Evolutionary conservation across 2,888 invertebrate genomes (phyloP), one percentile per base, ranked within the genome.

Genomic region (Drosophila cyrtoloma): DNA sequence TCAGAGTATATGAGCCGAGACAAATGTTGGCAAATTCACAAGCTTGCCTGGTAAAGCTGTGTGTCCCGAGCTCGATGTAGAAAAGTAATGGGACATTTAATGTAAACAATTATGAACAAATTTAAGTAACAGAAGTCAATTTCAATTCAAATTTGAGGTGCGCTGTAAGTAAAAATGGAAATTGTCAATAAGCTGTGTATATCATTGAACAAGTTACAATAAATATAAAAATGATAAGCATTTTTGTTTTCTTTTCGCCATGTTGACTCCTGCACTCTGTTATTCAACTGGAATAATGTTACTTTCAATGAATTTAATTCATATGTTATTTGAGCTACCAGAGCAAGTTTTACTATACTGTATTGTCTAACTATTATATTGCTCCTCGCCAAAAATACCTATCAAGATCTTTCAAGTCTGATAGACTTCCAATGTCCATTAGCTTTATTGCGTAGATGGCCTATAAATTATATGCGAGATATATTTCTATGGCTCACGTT

Each of bases 401-500:
- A 47, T 47, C 26, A 26, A 26, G 26, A 26, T 26, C 22, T 12
- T 10, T 10, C 52, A 19, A 32, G 32, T 12, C 12, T 30, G 51
- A 19, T 51, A 19, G 3, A 0, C 12, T 28, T 10, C 30, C 30
- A n/a, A 60, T 22, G 39, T 39, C 79, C 86, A 84, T 84, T 79
- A 77, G 76, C 42, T 81, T 55, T 66, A 53, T 63, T 66, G 68
- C 42, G n/a, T 70, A 75, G 66, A 50, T 71, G 30, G 22, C 30
- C 77, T 42, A 74, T 78, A 78, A 78, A 77, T 78, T 60, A 67
- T 53, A 55, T 33, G 60, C 28, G 37, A 58, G 71, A 63, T 74
- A 71, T 85, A 88, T 85, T 78, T 78, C 51, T 69, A 68, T 82
- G 59, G 78, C 76, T 86, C 89, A 86, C 84, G 84, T 88, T 76